Evolutionary conservation across 2,888 invertebrate genomes (phyloP).

Genomic region (Cyclophora punctaria): DNA sequence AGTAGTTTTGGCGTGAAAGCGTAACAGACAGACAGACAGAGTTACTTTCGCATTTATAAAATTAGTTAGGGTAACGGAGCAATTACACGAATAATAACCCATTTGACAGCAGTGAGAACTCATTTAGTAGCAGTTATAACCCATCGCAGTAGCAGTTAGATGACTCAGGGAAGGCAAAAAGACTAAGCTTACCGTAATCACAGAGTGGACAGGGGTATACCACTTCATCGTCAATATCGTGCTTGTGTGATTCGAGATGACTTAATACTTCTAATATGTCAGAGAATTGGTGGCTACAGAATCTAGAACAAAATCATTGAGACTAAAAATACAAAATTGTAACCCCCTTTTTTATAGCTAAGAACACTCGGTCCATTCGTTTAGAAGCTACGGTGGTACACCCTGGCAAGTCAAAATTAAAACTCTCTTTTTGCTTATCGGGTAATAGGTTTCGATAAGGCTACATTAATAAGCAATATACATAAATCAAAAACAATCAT

Average conservation of each 20-base stretch:
- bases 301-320: slow-evolving; percentile 29
- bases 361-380: no score
- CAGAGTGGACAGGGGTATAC: slow-evolving; percentile 62
- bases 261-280: slow-evolving; percentile 38
- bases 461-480: not conserved
- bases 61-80: no score
- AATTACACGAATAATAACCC: no score
- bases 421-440: not conserved
- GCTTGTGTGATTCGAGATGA: slow-evolving; percentile 56
- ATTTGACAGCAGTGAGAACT: no score
- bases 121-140: no score
- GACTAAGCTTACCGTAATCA: slow-evolving; percentile 45
- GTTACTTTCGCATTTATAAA: no score
- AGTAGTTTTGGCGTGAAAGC: no score
- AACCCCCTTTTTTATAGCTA: no score
- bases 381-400: not conserved
- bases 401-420: not conserved
- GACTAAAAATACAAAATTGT: no score
- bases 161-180: not conserved
- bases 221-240: slow-evolving; percentile 48
- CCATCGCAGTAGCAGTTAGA: no score
- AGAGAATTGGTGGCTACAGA: slow-evolving; percentile 45
- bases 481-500: not conserved
- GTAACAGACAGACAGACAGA: no score
- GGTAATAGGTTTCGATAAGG: not conserved